Percentiles rank a stretch among this genome's conserved stretches.
These are phyloP conservation scores for Pocota personata DNA, from an alignment of 2,888 invertebrate genomes.

Conservation along the genomic window DNA sequence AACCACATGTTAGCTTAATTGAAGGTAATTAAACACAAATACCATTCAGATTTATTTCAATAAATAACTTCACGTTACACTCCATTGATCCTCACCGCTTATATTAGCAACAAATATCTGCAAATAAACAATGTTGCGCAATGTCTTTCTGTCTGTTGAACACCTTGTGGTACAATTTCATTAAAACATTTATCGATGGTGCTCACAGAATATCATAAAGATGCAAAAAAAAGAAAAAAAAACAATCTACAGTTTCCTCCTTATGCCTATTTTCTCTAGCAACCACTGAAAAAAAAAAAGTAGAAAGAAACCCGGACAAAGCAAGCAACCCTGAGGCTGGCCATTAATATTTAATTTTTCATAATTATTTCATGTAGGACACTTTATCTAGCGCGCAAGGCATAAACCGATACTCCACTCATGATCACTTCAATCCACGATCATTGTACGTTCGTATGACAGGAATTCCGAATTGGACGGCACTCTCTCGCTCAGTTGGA, in stretches of 20 bases:
- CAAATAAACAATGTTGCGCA: slow-evolving; percentile 48
- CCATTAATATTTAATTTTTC: slow-evolving; percentile 72
- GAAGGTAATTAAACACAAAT: slow-evolving; percentile 33
- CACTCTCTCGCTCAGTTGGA: slow-evolving; percentile 10
- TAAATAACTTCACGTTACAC: slow-evolving; percentile 17
- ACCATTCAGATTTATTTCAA: slow-evolving; percentile 29
- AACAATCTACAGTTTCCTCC: slow-evolving; percentile 41
- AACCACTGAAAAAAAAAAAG: not conserved
- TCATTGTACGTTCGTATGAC: slow-evolving; percentile 58
- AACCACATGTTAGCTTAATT: slow-evolving; percentile 8
- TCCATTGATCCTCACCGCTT: slow-evolving; percentile 15
- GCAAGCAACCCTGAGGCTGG: slow-evolving; percentile 61
- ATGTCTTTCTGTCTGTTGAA: slow-evolving; percentile 9
- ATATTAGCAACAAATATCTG: slow-evolving; percentile 7
- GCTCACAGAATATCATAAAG: not conserved
- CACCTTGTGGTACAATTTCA: slow-evolving; percentile 43
- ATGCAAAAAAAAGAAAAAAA: slow-evolving; percentile 15
- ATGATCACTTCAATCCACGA: slow-evolving; percentile 63
- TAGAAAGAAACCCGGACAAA: slow-evolving; percentile 57
- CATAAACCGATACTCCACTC: slow-evolving; percentile 35
- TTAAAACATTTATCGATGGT: slow-evolving; percentile 21
- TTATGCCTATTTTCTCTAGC: slow-evolving; percentile 25
- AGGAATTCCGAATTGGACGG: slow-evolving; percentile 66
- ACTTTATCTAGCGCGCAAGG: slow-evolving; percentile 18
- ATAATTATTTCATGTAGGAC: slow-evolving; percentile 73